phyloP scores from a whole-genome alignment of 2,888 invertebrate genomes.

The Melanostoma scalare region DNA sequence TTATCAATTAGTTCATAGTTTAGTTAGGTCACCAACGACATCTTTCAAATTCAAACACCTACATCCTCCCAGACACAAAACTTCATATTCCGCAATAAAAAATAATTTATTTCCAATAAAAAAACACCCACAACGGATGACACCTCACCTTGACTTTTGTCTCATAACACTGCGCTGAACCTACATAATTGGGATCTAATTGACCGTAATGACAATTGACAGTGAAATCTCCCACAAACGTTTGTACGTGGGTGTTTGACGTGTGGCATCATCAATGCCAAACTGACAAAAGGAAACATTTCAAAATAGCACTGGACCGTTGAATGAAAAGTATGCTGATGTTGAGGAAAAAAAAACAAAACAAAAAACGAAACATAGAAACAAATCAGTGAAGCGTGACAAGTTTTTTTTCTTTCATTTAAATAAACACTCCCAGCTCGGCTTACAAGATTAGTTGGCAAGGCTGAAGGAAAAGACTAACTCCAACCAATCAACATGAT shows the following conservation, averaged over 20 bases:
- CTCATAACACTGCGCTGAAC: constrained; percentile 30
- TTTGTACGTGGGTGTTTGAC: constrained; percentile 45
- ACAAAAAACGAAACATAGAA: no score
- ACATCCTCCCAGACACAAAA: no score
- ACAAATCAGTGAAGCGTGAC: constrained; percentile 49
- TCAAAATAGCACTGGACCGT: constrained; percentile 19
- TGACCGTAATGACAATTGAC: constrained; percentile 54
- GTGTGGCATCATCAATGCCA: constrained; percentile 54
- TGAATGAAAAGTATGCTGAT: constrained; percentile 20
- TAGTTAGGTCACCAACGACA: no score
- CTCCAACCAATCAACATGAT: constrained; percentile 40
- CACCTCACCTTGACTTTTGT: constrained; percentile 67
- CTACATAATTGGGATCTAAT: constrained; percentile 66
- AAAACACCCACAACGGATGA: constrained; percentile 57
- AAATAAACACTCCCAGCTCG: constrained; percentile 45
- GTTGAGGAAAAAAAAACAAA: background rate
- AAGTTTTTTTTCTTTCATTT: constrained; percentile 38
- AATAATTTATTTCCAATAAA: constrained; percentile 35
- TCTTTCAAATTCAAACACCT: no score
- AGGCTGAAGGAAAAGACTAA: background rate
- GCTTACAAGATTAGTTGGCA: constrained; percentile 7
- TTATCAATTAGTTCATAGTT: no score
- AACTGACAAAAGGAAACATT: constrained; percentile 39
- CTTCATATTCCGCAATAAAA: constrained; percentile 22
- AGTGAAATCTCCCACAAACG: constrained; percentile 26